Evolutionary conservation across 1,140 invertebrate genomes (phyloP).

Genomic region (Pseudobourletiella spinata): DNA sequence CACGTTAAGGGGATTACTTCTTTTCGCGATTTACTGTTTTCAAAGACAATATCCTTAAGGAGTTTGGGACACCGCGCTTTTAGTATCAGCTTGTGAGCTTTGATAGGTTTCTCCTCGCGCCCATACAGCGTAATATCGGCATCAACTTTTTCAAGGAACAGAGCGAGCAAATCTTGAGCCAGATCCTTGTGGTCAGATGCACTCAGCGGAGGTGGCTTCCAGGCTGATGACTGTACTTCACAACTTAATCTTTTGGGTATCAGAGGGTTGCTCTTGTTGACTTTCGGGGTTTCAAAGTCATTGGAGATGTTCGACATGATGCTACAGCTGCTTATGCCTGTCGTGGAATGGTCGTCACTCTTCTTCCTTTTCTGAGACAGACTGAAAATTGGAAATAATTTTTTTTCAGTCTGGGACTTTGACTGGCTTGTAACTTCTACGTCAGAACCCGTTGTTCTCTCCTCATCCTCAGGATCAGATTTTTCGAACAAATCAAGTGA

Average conservation of each 20-base stretch:
- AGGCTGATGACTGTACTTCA: not conserved
- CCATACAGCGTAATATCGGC: conserved; percentile 44
- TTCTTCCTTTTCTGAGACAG: not conserved
- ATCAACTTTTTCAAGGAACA: conserved; percentile 40
- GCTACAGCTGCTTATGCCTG: too few relatives aligned
- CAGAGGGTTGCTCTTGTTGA: not conserved
- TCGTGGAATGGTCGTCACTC: not conserved
- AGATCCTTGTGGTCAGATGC: not conserved
- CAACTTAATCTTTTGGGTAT: not conserved
- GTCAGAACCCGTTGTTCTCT: not conserved
- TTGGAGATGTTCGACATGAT: too few relatives aligned
- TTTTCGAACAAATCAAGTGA: not conserved
- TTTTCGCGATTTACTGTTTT: not conserved
- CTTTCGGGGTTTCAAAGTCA: not conserved
- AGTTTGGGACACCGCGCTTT: conserved; percentile 42
- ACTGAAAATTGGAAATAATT: not conserved
- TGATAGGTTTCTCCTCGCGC: conserved; percentile 40
- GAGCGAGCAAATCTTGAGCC: conserved; percentile 38
- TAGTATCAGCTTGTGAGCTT: conserved; percentile 44
- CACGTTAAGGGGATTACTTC: conserved; percentile 35
- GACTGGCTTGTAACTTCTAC: not conserved
- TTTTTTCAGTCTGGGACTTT: not conserved
- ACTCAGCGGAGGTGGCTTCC: not conserved
- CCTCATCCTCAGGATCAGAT: not conserved
- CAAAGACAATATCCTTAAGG: conserved; percentile 38